Evolutionary conservation across 2,888 invertebrate genomes (phyloP).

Genomic region (Lysandra coridon): DNA sequence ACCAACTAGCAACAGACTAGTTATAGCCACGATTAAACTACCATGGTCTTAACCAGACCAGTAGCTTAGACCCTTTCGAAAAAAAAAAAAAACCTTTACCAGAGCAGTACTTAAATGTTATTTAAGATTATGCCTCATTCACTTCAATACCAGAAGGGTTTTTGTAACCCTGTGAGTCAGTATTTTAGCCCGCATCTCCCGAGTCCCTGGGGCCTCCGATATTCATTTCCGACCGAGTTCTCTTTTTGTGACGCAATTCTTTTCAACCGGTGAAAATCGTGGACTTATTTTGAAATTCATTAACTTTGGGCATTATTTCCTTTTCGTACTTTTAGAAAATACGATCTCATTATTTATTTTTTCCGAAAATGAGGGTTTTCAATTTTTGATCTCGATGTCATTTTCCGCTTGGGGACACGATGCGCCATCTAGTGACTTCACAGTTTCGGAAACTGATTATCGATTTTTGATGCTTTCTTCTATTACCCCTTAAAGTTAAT

Average conservation of each 20-base stretch:
- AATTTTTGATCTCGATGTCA: not conserved
- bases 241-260: not conserved
- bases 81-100: no score
- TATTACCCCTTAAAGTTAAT: no score
- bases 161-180: not conserved
- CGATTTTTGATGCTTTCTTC: no score
- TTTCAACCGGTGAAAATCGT: not conserved
- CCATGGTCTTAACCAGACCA: no score
- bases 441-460: no score
- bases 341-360: no score
- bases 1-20: no score
- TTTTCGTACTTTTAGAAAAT: not conserved
- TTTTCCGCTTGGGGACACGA: no score
- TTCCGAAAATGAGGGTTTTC: not conserved
- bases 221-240: not conserved
- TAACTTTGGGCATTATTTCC: not conserved
- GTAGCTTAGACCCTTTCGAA: no score
- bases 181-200: not conserved
- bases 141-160: not conserved
- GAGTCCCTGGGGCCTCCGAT: not conserved
- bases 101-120: not conserved
- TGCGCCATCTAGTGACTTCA: no score
- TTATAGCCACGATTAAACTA: no score
- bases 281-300: not conserved
- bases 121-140: not conserved